These are phyloP conservation scores for Suncus etruscus DNA, from an alignment of 2,113 vertebrate genomes.

Conservation along the genomic window DNA sequence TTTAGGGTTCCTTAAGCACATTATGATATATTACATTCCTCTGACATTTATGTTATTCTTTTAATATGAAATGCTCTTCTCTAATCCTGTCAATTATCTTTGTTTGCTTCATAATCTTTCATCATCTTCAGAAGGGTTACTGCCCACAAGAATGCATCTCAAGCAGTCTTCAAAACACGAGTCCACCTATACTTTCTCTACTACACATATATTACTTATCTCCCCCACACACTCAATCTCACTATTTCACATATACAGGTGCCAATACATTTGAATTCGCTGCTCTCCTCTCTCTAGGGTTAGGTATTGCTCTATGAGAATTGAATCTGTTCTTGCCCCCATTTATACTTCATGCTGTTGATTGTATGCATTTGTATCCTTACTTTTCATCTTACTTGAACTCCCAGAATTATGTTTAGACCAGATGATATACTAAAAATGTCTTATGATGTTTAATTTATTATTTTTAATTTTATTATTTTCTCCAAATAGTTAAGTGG, in stretches of 20 bases:
- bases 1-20: not conserved
- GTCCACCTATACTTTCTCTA: not conserved
- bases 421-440: not conserved
- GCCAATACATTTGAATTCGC: not conserved
- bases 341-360: not conserved
- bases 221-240: not conserved
- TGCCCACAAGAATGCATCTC: not conserved
- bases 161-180: not conserved
- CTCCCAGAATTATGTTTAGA: not conserved
- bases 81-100: not conserved
- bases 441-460: not conserved
- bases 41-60: not conserved
- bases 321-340: not conserved
- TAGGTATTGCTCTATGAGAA: not conserved
- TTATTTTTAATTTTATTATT: not conserved
- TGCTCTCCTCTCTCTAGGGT: not conserved
- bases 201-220: too few relatives aligned
- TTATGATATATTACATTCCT: not conserved
- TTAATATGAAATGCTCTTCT: constrained; percentile 24
- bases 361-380: not conserved
- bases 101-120: not conserved
- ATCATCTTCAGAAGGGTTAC: not conserved
- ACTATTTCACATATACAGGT: too few relatives aligned
- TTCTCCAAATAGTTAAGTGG: not conserved
- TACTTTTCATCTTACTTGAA: not conserved